phyloP scores from a whole-genome alignment of 2,888 invertebrate species.

The Caenorhabditis sp. region DNA sequence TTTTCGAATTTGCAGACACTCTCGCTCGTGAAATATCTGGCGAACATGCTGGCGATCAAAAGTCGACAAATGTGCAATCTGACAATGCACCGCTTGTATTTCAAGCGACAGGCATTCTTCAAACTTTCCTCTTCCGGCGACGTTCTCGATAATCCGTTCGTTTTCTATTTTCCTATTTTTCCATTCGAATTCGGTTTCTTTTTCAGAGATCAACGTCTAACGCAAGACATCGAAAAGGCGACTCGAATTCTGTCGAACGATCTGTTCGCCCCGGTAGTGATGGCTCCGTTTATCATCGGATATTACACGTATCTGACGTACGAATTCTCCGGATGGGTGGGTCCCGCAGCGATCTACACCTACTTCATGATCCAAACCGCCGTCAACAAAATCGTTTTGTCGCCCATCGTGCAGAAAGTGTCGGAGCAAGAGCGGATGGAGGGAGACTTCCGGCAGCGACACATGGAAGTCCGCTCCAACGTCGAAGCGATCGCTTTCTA shows the following conservation, averaged over 20 bases:
- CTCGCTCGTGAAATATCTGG: slow-evolving; percentile 80
- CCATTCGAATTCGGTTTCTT: too few relatives aligned
- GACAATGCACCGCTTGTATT: slow-evolving; percentile 81
- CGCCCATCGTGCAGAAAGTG: slow-evolving; percentile 82
- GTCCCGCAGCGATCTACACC: slow-evolving; percentile 81
- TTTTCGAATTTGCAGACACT: slow-evolving; percentile 79
- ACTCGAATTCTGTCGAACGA: slow-evolving; percentile 80
- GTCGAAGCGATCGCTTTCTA: slow-evolving; percentile 77
- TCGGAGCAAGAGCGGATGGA: slow-evolving; percentile 82
- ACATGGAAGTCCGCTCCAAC: slow-evolving; percentile 77
- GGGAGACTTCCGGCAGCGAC: slow-evolving; percentile 81
- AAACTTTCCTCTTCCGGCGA: slow-evolving; percentile 80
- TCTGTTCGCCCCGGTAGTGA: slow-evolving; percentile 80
- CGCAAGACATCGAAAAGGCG: slow-evolving; percentile 82
- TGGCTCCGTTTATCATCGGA: slow-evolving; percentile 82
- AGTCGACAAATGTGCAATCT: slow-evolving; percentile 81
- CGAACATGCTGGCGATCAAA: slow-evolving; percentile 81
- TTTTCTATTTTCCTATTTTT: slow-evolving; percentile 50
- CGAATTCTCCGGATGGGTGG: slow-evolving; percentile 82
- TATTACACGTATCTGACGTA: slow-evolving; percentile 82
- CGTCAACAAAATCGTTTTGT: slow-evolving; percentile 82
- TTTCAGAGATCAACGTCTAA: slow-evolving; percentile 82
- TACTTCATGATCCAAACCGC: slow-evolving; percentile 82
- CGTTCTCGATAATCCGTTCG: slow-evolving; percentile 82
- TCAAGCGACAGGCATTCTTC: slow-evolving; percentile 81